Evolutionary conservation across 2,797 vertebrate genomes (phyloP), one percentile per base, ranked within the genome.

Genomic region (Rallus crepitans): DNA sequence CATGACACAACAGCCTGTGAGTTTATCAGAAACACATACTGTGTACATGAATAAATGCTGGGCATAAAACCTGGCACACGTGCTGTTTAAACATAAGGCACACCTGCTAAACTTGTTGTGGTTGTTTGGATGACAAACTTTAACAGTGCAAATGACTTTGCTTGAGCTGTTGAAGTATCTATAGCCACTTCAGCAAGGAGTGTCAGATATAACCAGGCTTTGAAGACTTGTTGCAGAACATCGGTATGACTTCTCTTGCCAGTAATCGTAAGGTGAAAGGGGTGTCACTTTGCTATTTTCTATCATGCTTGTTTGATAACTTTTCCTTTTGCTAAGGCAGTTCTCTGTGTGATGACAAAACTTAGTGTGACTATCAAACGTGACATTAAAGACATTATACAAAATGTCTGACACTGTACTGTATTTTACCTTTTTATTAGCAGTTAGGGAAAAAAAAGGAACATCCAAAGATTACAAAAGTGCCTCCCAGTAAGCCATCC

Each of bases 121-220:
- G 23, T 63, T 65, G 27, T 73, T 86, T 85, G 87, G 75, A 85
- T 70, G 61, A 86, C 64, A n/a, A 95, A 65, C 33, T 96, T 96
- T 4, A 82, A 50, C 71, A 87, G 50, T 60, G 39, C 45, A 73
- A 89, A 94, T 91, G 48, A 68, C 42, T 77, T 85, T 81, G 9
- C 31, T 91, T 82, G 60, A 90, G 50, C 60, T 93, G n/a, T 90
- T 94, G 27, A 93, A 52, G 24, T 88, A 83, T 70, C 73, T 15
- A 3, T 79, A 93, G 59, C 42, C 75, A 52, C 56, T 64, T 96
- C 53, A 64, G 19, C 33, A 75, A 87, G 72, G 65, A 82, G 5
- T 89, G 14, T 1, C 64, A 77, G 59, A 48, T 66, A 68, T 31
- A 93, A 95, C 60, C 31, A 56, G 57, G 31, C 31, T 96, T 90